Evolutionary conservation across 2,797 vertebrate genomes (phyloP).

Genomic region (Pristis pectinata): DNA sequence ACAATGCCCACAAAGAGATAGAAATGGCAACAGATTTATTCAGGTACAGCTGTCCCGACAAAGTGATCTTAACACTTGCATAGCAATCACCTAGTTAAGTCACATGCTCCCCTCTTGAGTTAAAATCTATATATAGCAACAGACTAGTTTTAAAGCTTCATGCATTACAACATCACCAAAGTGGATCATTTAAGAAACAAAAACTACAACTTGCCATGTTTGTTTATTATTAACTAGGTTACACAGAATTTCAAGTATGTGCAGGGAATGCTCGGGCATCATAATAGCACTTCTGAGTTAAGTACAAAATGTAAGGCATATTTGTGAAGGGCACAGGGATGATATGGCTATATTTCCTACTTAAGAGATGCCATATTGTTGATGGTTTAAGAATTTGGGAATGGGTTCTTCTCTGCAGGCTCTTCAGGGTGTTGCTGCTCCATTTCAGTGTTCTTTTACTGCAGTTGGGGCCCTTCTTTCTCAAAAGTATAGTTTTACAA

Average conservation of each 20-base stretch:
- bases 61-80: neutral
- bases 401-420: neutral
- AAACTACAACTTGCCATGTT: neutral
- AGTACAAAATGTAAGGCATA: neutral
- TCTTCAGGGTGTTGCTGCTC: neutral
- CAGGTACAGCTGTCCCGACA: neutral
- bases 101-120: neutral
- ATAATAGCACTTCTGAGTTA: neutral
- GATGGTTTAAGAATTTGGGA: neutral
- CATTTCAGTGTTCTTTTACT: neutral
- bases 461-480: neutral
- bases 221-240: neutral
- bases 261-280: neutral
- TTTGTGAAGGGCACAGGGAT: neutral
- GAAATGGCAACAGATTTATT: neutral
- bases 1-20: neutral
- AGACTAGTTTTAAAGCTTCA: neutral
- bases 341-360: neutral
- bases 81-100: neutral
- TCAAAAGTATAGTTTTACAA: neutral
- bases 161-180: neutral
- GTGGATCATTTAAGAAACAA: neutral
- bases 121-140: neutral
- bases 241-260: neutral
- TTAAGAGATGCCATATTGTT: neutral